Percentiles rank a stretch among this genome's conserved stretches.
Evolutionary conservation across 2,113 vertebrate genomes (phyloP).

Genomic region (Rafetus swinhoei): DNA sequence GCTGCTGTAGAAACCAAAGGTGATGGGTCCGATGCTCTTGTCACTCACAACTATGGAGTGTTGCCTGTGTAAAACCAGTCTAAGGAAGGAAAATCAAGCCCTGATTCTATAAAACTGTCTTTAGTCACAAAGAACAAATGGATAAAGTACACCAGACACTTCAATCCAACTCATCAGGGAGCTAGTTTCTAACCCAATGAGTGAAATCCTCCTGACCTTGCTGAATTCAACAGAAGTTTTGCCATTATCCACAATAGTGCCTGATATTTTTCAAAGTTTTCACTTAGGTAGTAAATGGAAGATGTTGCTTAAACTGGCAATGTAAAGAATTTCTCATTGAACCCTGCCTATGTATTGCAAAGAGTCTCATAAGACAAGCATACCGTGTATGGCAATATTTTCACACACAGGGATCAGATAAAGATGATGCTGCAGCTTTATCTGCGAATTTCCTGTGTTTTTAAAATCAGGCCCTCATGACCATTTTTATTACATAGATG

Average conservation of each 20-base stretch:
- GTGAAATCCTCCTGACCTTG: background rate
- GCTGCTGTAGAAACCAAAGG: background rate
- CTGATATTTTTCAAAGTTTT: constrained; percentile 27
- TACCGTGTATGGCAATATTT: background rate
- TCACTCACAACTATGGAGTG: background rate
- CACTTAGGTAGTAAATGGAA: background rate
- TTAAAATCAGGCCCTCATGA: background rate
- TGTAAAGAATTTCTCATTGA: constrained; percentile 28
- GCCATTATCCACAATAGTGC: background rate
- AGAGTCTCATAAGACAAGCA: background rate
- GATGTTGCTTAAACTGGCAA: constrained; percentile 30
- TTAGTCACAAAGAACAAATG: background rate
- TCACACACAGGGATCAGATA: background rate
- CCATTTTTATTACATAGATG: background rate
- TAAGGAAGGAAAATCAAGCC: background rate
- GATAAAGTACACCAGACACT: background rate
- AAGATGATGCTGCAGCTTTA: background rate
- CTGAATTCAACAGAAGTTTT: constrained; percentile 1
- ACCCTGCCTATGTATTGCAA: background rate
- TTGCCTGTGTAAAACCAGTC: background rate
- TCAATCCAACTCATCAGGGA: background rate
- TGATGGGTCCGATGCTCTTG: background rate
- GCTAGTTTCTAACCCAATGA: background rate
- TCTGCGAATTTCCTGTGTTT: background rate
- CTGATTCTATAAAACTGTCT: background rate